Percentiles rank a stretch among this genome's conserved stretches.
Evolutionary conservation across 2,113 vertebrate genomes (phyloP).

Genomic region (Nycticebus coucang): DNA sequence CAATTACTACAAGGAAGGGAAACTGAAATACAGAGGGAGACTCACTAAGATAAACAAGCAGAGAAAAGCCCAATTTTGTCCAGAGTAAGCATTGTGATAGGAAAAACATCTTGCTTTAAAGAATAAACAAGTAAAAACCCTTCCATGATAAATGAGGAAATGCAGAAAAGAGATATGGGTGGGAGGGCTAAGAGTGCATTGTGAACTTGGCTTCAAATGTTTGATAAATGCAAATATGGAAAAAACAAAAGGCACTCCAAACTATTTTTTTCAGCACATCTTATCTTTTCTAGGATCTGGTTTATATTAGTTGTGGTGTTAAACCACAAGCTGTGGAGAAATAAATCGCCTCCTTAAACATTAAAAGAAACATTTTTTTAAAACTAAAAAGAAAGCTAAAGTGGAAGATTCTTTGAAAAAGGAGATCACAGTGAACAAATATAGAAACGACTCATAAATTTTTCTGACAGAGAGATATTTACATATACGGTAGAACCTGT

Average conservation of each 20-base stretch:
- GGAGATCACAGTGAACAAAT: not conserved
- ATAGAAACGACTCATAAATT: not conserved
- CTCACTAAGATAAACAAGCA: not conserved
- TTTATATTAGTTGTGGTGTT: not conserved
- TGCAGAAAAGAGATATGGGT: not conserved
- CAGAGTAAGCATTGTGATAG: not conserved
- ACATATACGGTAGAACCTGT: not conserved
- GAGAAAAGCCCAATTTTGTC: constrained; percentile 42
- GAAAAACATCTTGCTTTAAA: constrained; percentile 51
- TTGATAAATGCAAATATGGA: not conserved
- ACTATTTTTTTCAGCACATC: not conserved
- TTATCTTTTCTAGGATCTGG: not conserved
- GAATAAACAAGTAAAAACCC: constrained; percentile 38
- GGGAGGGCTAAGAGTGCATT: not conserved
- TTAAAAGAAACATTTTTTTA: not conserved
- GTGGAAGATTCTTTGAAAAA: not conserved
- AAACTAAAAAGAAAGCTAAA: not conserved
- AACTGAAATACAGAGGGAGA: constrained; percentile 30
- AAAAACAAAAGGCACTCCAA: not conserved
- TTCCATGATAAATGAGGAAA: not conserved
- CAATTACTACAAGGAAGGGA: not conserved
- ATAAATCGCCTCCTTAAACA: not conserved
- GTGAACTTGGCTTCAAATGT: not conserved
- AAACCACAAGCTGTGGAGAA: not conserved
- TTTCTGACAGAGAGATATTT: constrained; percentile 28